Evolutionary conservation across 2,888 invertebrate genomes (phyloP), one percentile per base, ranked within the genome.

Genomic region (Tortrix viridana): DNA sequence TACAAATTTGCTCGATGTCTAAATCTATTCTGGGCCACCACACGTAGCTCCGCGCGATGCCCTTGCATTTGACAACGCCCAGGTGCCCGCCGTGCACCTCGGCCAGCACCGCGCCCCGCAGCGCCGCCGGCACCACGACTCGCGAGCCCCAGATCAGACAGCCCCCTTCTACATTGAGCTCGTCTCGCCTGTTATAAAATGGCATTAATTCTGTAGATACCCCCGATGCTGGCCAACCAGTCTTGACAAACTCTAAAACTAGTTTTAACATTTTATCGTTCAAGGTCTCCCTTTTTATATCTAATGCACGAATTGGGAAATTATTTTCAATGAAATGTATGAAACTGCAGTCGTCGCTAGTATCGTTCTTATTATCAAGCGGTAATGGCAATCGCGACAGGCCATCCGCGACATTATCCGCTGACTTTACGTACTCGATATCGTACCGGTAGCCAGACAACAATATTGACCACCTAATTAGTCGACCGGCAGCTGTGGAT

Each of bases 241-340:
- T n/a, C 5, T 18, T 12, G 5, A 43, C 26, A 23, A 41, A 59
- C 7, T 26, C 19, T 14, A 43, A 18, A 12, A 59, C 50, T 20
- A 14, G 14, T 14, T 19, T 9, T 5, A 19, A 9, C 1, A 12
- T 50, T 23, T 16, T 18, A 26, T 59, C 59, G 2, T 20, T 50
- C 14, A 7, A 7, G 1, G 59, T 23, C 32, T 55, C 44, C 32
- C 20, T 44, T 19, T 43, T 43, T 2, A 61, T 5, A 1, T 61
- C 49, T 0, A 37, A 32, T 7, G 55, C 18, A 22, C 23, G 14
- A 20, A 61, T 55, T 3, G 61, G 61, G n/a, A 61, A 61, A 49
- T 49, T 61, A 20, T 61, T 32, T n/a, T 55, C 49, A 7, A 61
- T 32, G 16, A 61, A 61, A 9, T 55, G 19, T 43, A 61, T 19